Evolutionary conservation across 1,140 invertebrate genomes (phyloP), one percentile per base, ranked within the genome.

Genomic region (Musca domestica): DNA sequence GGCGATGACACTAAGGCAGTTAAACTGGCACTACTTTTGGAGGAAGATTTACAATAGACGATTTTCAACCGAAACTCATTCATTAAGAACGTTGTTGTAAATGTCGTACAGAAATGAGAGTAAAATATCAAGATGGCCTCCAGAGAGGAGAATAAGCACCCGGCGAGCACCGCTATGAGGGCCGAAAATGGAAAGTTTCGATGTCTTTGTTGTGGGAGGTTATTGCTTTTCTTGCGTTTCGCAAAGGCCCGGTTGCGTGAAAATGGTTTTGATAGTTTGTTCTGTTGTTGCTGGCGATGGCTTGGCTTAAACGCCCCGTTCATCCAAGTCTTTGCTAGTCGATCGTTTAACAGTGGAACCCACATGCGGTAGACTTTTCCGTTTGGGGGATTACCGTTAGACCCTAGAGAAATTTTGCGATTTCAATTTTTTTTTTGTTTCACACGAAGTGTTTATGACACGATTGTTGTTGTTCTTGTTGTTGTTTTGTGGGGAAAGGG

Each of bases 1-100:
- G 20, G 10, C 12, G 34, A 41, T 2, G 34, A 56, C 25, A 56
- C 17, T 67, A 20, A 56, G 54, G 27, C 34, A 15, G 23, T 69
- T 64, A 49, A 66, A 27, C 51, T 68, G 70, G 64, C 48, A 63
- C 66, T 69, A 67, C 67, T 65, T 67, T 73, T 72, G 66, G 64
- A 68, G 72, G 70, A 74, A 64, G 73, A 71, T 71, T 74, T 73
- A 72, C 70, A 71, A 72, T 72, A 73, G 72, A 71, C 72, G 70
- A 71, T 72, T 71, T 77, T 77, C 51, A 73, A 71, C 74, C 77
- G 72, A 74, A 74, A 70, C 67, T 75, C 77, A 75, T 80, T 80
- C 77, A 80, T 80, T 74, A 79, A 79, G 74, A 77, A 75, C 58
- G 72, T 69, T 73, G 10, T 41, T 41, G 12, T 5, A 73, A 70